Conservation (phyloP, 1,140 invertebrate species). For the Drosophila varians region DNA sequence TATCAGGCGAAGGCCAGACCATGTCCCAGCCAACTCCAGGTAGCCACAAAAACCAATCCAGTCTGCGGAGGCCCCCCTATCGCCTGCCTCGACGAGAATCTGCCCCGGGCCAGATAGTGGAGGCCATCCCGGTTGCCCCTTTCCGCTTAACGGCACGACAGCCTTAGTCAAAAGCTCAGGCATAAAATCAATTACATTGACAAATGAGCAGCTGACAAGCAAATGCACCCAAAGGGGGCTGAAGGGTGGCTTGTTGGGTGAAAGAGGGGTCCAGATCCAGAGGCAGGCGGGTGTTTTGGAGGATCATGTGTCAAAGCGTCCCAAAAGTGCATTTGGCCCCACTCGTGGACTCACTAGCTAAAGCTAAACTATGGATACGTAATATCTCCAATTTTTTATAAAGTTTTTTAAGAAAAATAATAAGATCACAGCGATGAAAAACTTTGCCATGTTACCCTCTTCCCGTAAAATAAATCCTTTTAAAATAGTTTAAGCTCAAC, state of each 20-base stretch:
- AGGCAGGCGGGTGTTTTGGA: constrained; percentile 1
- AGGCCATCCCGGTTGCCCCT: background rate
- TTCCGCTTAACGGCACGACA: constrained; percentile 31
- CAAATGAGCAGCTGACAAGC: constrained; percentile 80
- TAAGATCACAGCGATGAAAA: no score
- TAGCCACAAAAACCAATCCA: constrained; percentile 45
- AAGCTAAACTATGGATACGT: constrained; percentile 22
- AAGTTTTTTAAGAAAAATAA: no score
- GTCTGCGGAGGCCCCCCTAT: constrained; percentile 6
- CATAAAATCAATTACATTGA: constrained; percentile 82
- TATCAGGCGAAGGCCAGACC: constrained; percentile 61
- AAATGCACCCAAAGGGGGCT: constrained; percentile 6
- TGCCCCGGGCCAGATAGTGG: background rate
- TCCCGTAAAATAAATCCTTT: background rate
- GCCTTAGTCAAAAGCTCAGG: constrained; percentile 73
- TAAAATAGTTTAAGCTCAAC: background rate
- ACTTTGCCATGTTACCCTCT: no score
- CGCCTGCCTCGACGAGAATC: background rate
- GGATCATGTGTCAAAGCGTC: constrained; percentile 54
- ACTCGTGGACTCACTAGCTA: constrained; percentile 5
- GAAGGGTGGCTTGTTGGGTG: background rate
- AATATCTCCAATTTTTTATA: no score
- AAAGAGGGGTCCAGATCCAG: background rate
- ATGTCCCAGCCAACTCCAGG: constrained; percentile 42
- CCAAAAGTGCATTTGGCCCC: constrained; percentile 58